Percentiles rank a stretch among this genome's conserved stretches.
These are phyloP conservation scores for Cercocebus atys DNA, from an alignment of 2,113 vertebrate species.

Conservation along the genomic window DNA sequence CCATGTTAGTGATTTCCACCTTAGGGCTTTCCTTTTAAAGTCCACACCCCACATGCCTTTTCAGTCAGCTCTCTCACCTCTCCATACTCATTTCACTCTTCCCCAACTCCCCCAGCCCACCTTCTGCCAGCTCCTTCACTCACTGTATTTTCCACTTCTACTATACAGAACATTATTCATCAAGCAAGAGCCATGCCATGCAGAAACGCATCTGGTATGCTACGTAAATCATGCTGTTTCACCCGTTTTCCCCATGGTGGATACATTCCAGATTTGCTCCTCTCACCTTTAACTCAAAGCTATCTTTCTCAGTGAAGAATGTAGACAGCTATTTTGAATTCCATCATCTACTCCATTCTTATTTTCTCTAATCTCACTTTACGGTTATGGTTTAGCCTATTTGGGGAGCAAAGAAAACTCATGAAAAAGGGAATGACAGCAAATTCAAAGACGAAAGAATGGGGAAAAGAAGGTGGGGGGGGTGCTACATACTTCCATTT, in stretches of 20 bases:
- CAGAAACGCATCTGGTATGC: not conserved
- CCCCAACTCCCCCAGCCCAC: not conserved
- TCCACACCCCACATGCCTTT: not conserved
- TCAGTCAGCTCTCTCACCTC: not conserved
- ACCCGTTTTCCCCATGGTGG: too few relatives aligned
- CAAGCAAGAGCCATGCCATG: not conserved
- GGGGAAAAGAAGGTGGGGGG: not conserved
- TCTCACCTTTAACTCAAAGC: not conserved
- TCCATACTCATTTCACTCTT: not conserved
- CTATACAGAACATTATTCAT: not conserved
- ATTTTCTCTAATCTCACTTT: too few relatives aligned
- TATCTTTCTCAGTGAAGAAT: not conserved
- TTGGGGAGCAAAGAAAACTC: not conserved
- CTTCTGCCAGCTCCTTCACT: not conserved
- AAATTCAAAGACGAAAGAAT: not conserved
- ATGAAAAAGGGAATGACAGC: not conserved
- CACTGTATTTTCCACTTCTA: not conserved
- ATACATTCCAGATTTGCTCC: not conserved
- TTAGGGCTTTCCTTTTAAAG: not conserved
- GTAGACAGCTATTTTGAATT: not conserved
- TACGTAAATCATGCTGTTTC: not conserved
- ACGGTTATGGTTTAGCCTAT: not conserved
- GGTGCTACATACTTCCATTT: not conserved
- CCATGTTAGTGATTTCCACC: not conserved
- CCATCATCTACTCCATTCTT: not conserved